A percentile compares a stretch with the other conserved stretches of the same genome.
Evolutionary conservation across 2,113 vertebrate species (phyloP).

Genomic region (Cheilinus undulatus): DNA sequence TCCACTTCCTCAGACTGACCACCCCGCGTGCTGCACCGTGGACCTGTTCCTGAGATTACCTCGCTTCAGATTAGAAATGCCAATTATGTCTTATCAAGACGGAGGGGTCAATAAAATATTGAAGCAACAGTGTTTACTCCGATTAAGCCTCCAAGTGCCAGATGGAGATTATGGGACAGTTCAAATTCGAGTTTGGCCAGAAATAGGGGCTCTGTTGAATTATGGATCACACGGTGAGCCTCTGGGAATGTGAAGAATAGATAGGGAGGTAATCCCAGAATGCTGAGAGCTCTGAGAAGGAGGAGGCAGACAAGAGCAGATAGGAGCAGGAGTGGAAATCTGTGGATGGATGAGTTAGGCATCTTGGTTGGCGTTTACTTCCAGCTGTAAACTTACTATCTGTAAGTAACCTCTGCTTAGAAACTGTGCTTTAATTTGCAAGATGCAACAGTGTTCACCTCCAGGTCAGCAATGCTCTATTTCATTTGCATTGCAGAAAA

Average conservation of each 20-base stretch:
- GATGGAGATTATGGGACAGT: slow-evolving; percentile 77
- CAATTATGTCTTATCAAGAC: slow-evolving; percentile 79
- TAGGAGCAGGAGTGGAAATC: slow-evolving; percentile 55
- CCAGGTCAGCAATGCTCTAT: neutral
- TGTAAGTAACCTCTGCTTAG: slow-evolving; percentile 23
- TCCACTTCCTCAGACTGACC: slow-evolving; percentile 43
- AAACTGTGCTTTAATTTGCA: slow-evolving; percentile 15
- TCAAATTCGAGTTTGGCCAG: slow-evolving; percentile 75
- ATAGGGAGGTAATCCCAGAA: slow-evolving; percentile 79
- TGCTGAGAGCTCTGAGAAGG: slow-evolving; percentile 61
- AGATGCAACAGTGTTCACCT: neutral
- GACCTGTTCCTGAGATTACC: slow-evolving; percentile 57
- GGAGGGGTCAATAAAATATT: slow-evolving; percentile 80
- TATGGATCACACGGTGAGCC: slow-evolving; percentile 76
- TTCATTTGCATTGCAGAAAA: slow-evolving; percentile 34
- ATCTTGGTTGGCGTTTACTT: slow-evolving; percentile 55
- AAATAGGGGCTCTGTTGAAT: slow-evolving; percentile 77
- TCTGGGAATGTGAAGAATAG: slow-evolving; percentile 75
- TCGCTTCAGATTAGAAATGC: slow-evolving; percentile 74
- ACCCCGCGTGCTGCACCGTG: slow-evolving; percentile 37
- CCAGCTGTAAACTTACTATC: slow-evolving; percentile 34
- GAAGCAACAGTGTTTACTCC: slow-evolving; percentile 79
- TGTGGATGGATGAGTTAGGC: slow-evolving; percentile 51
- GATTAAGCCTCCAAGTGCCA: slow-evolving; percentile 78
- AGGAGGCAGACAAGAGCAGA: slow-evolving; percentile 58